Percentiles rank a stretch among this genome's conserved stretches.
Evolutionary conservation across 2,113 vertebrate genomes (phyloP).

Genomic region (Pimephales promelas): DNA sequence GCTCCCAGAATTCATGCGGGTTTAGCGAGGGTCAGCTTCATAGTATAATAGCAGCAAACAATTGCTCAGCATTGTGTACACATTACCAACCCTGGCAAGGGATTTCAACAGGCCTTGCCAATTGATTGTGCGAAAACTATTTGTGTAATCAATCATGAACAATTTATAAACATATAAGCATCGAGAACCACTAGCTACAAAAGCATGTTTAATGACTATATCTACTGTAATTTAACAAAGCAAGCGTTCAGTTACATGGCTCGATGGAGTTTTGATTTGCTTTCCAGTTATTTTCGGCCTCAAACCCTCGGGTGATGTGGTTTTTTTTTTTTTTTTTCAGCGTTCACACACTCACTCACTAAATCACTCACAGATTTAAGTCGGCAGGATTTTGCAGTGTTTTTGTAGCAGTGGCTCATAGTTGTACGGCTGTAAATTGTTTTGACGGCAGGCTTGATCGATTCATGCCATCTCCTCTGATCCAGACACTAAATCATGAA

Average conservation of each 20-base stretch:
- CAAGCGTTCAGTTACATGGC: conserved; percentile 10
- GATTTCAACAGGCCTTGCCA: not conserved
- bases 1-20: conserved; percentile 30
- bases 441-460: not conserved
- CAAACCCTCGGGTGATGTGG: not conserved
- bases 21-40: conserved; percentile 14
- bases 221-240: conserved; percentile 32
- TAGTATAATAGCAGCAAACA: conserved; percentile 12
- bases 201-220: conserved; percentile 15
- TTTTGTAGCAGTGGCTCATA: conserved; percentile 4
- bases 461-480: not conserved
- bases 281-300: conserved; percentile 17
- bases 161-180: conserved; percentile 13
- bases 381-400: not conserved
- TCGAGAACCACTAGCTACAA: conserved; percentile 7
- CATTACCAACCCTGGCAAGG: conserved; percentile 6
- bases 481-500: conserved; percentile 8
- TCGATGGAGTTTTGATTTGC: not conserved
- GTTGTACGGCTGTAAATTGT: not conserved
- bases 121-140: conserved; percentile 26
- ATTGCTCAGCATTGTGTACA: not conserved
- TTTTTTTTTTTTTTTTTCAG: conserved; percentile 24
- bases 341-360: not conserved
- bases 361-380: conserved; percentile 21
- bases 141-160: conserved; percentile 27